Base-by-base conservation (phyloP, 2,888 invertebrate genomes). In the Tetranychus truncatus region DNA sequence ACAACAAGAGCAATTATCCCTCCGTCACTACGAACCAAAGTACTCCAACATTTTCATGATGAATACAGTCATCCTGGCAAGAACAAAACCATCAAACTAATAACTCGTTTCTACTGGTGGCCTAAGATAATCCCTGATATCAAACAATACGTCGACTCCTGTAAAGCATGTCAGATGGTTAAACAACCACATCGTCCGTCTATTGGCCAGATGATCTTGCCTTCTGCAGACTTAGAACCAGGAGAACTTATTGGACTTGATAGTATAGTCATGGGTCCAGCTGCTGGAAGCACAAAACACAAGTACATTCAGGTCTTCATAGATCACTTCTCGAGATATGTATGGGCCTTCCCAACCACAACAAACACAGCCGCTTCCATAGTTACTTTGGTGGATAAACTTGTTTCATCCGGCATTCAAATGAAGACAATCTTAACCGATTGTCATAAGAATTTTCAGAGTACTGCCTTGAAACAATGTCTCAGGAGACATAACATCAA, bases 281-380 rank as follows among this genome's bases (percentile, higher is more conserved):
- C 55, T 15, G 72, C 75, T 20, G 21, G 21, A 21, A 21, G 21
- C 21, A 21, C 21, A 21, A 21, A 21, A 21, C 21, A 21, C 21
- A 21, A 75, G 46, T 55, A 75, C 55, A 24, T 75, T n/a, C 75
- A 75, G 46, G 46, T 75, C 4, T 5, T 75, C 7, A 72, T 72
- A 1, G 75, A 75, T 45, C 71, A 72, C 24, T 24, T 44, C n/a
- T 46, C 72, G 2, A 45, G 75, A 6, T 75, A 75, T 20, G 55
- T 46, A 1, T 75, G 75, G 75, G 72, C 75, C 15, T 46, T 55
- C 8, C 24, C 72, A 7, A 72, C 75, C 15, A 11, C 20, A n/a
- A 55, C 4, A 24, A 75, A 75, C 24, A 72, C 75, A 8, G 34
- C 75, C 7, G 7, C 72, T n/a, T 21, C 72, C 6, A 34, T 65